phyloP scores from a whole-genome alignment of 2,797 vertebrate species.

The Cynodonichthys magdalenae region DNA sequence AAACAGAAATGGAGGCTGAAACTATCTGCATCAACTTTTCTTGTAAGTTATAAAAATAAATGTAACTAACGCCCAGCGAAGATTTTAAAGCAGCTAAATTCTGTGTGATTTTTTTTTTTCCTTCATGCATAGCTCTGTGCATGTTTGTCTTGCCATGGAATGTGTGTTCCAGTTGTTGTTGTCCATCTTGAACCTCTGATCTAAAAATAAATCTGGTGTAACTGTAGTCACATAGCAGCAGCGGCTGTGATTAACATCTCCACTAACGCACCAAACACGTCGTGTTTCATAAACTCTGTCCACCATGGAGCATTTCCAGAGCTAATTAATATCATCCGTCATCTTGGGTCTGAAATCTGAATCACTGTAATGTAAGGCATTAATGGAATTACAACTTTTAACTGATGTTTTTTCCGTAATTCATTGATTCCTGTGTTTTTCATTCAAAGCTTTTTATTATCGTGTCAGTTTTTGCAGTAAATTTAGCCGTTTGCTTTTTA shows the following conservation, averaged over 20 bases:
- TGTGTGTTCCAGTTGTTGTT: conserved; percentile 24
- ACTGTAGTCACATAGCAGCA: conserved; percentile 44
- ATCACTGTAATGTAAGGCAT: background rate
- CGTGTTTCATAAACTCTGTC: conserved; percentile 5
- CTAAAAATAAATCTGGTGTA: conserved; percentile 64
- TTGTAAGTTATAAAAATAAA: conserved; percentile 57
- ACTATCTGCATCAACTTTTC: conserved; percentile 73
- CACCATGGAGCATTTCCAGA: conserved; percentile 20
- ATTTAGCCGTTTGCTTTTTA: conserved; percentile 19
- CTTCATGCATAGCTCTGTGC: conserved; percentile 3
- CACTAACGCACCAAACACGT: conserved; percentile 21
- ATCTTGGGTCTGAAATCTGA: background rate
- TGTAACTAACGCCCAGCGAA: conserved; percentile 51
- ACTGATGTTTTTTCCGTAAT: too few relatives aligned
- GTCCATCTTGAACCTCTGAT: conserved; percentile 42
- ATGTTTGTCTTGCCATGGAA: conserved; percentile 15
- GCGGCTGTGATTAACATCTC: conserved; percentile 57
- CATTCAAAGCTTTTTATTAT: too few relatives aligned
- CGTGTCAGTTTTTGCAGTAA: conserved; percentile 13
- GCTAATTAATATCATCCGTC: conserved; percentile 2
- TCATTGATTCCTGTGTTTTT: too few relatives aligned
- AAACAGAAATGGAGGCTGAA: conserved; percentile 73
- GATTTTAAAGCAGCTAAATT: conserved; percentile 39
- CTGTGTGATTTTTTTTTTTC: background rate
- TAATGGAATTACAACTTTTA: background rate